Evolutionary conservation across 2,113 vertebrate genomes (phyloP), one percentile per base, ranked within the genome.

Genomic region (Mobula hypostoma): DNA sequence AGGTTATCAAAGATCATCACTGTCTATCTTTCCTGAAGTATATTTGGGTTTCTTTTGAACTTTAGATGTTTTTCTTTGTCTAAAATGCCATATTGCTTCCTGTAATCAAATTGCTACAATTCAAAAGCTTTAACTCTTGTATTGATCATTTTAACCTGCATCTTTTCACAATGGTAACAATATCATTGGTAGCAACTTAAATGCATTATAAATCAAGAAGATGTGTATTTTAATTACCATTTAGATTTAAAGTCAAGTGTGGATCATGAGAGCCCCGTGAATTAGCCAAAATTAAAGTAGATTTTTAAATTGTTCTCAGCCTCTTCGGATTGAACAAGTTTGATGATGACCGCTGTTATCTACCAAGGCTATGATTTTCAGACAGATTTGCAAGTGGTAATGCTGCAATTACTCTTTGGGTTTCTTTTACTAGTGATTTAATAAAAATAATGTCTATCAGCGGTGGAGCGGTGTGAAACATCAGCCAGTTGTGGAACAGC

Each of bases 1-100:
- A 93, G 91, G 91, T 93, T 93, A 93, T 93, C 91, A 93, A 92
- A 93, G 91, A 93, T 70, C 91, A 93, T 93, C 91, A 56, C 91
- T 76, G 66, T 76, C 68, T 40, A 74, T 93, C 91, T 93, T 93
- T 74, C 72, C 70, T 74, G 40, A 27, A 56, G 70, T 74, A 76
- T 93, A 93, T 74, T 56, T 74, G 91, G 68, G 66, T 48, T 40
- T 74, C 90, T 93, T 56, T 72, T 72, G 40, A 74, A 40, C 36
- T 56, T 93, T 70, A 32, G 63, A 66, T 91, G 58, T 92, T 92
- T 93, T 93, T 29, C 40, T 74, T 56, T 93, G 36, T 40, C 40
- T 56, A 24, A 93, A 93, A 72, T 56, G 40, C 36, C 68, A 93
- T 36, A 29, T 72, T 5, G 40, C 24, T 56, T 40, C 27, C 91